Evolutionary conservation across 2,797 vertebrate species (phyloP).

Genomic region (Rhodeus uyekii): DNA sequence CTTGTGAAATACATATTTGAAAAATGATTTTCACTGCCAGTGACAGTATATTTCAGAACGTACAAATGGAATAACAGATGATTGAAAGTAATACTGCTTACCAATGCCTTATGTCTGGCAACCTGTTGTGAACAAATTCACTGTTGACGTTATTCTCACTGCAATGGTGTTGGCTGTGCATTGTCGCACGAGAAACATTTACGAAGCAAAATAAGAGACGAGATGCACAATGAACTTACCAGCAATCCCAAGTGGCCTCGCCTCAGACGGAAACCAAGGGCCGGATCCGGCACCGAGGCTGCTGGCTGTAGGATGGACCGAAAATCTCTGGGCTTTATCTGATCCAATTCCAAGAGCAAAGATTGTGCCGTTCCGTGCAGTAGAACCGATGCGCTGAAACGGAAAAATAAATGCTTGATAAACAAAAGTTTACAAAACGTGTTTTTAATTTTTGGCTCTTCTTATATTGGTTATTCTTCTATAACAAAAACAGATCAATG

Average conservation of each 20-base stretch:
- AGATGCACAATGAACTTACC: slow-evolving; percentile 64
- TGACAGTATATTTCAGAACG: background rate
- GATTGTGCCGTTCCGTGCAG: slow-evolving; percentile 27
- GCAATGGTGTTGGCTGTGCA: background rate
- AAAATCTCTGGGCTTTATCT: slow-evolving; percentile 38
- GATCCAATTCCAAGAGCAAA: slow-evolving; percentile 43
- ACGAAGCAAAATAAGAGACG: background rate
- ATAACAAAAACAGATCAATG: background rate
- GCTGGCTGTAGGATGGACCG: slow-evolving; percentile 57
- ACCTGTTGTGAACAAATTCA: background rate
- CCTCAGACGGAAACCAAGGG: slow-evolving; percentile 79
- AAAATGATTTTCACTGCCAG: background rate
- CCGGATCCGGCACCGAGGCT: slow-evolving; percentile 72
- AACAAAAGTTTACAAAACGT: background rate
- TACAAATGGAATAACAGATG: background rate
- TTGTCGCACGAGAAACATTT: background rate
- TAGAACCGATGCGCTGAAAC: slow-evolving; percentile 44
- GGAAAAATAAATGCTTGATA: background rate
- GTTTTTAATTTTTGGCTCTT: background rate
- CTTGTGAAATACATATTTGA: background rate
- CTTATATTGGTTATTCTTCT: background rate
- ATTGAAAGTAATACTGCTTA: background rate
- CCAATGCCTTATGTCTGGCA: background rate
- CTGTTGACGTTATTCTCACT: background rate
- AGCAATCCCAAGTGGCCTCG: slow-evolving; percentile 74